These are phyloP conservation scores for Rattus rattus DNA, from an alignment of 2,113 vertebrate genomes.

Conservation along the genomic window DNA sequence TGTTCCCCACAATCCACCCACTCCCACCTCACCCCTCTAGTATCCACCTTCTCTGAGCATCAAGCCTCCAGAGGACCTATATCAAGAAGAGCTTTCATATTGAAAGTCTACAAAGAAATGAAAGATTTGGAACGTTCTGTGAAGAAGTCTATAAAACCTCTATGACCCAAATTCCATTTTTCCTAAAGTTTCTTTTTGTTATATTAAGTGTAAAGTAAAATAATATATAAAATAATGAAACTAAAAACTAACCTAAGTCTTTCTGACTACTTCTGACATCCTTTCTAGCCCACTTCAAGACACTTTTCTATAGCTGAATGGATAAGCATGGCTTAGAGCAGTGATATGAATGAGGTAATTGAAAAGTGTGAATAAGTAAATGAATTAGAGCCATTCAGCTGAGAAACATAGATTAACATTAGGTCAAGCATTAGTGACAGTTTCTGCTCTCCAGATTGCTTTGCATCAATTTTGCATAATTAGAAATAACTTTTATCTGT, in stretches of 20 bases:
- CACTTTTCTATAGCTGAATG: not conserved
- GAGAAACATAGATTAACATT: conserved; percentile 26
- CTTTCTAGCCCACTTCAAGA: not conserved
- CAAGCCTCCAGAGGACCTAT: not conserved
- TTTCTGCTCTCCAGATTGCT: conserved; percentile 23
- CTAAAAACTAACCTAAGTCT: not conserved
- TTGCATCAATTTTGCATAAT: conserved; percentile 15
- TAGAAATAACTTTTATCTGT: conserved; percentile 29
- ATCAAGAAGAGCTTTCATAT: not conserved
- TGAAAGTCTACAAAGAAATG: not conserved
- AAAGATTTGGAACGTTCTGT: not conserved
- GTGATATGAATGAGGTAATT: conserved; percentile 26
- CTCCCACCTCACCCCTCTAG: too few species aligned
- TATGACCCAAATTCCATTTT: not conserved
- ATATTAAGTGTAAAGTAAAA: not conserved
- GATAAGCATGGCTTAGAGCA: not conserved
- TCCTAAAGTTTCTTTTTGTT: not conserved
- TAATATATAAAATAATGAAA: not conserved
- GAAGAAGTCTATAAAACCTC: not conserved
- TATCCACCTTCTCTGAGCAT: too few species aligned
- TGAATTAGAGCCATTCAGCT: conserved; percentile 15
- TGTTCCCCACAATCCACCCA: too few species aligned
- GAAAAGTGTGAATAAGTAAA: conserved; percentile 29
- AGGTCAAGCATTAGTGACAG: conserved; percentile 48
- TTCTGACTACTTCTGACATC: not conserved